Evolutionary conservation across 2,888 invertebrate genomes (phyloP), one percentile per base, ranked within the genome.

Genomic region (Nemoura dubitans): DNA sequence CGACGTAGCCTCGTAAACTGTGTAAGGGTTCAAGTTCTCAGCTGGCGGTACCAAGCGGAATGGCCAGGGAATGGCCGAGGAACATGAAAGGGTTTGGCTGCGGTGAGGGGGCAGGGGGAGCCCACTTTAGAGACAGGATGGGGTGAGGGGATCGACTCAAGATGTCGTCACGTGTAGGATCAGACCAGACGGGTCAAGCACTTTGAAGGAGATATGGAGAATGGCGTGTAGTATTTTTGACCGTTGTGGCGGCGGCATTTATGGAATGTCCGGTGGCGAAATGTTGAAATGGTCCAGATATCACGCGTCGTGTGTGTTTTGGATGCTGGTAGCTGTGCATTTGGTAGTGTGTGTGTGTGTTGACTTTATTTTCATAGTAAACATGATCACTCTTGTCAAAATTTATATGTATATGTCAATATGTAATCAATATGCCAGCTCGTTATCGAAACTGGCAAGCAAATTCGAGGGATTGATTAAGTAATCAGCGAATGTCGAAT

Each of bases 81-180:
- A 59, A 59, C 59, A 16, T 59, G 59, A 59, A 59, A 59, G 59
- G 59, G 59, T 59, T 59, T 59, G 59, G n/a, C n/a, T n/a, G n/a
- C n/a, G n/a, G n/a, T n/a, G n/a, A n/a, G n/a, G n/a, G n/a, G n/a
- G n/a, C n/a, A n/a, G n/a, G n/a, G n/a, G n/a, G n/a, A 16, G 59
- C 21, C 36, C 59, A 59, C 59, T 59, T 59, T 59, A 21, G 36
- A 7, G 16, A 21, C 59, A 14, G 59, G 16, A 14, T 59, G 16
- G 59, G 59, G 59, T 59, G 59, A 36, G 36, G 36, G 59, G 59
- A 36, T 21, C 3, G 21, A 1, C 59, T 59, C 59, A 59, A 59
- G 59, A 59, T 59, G 59, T 59, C 59, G 10, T 59, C 59, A 59
- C 59, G 59, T 21, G 3, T 36, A 36, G 59, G 59, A 59, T 59